Base-by-base conservation (phyloP, 1,140 invertebrate genomes). In the Zaprionus inermis region DNA sequence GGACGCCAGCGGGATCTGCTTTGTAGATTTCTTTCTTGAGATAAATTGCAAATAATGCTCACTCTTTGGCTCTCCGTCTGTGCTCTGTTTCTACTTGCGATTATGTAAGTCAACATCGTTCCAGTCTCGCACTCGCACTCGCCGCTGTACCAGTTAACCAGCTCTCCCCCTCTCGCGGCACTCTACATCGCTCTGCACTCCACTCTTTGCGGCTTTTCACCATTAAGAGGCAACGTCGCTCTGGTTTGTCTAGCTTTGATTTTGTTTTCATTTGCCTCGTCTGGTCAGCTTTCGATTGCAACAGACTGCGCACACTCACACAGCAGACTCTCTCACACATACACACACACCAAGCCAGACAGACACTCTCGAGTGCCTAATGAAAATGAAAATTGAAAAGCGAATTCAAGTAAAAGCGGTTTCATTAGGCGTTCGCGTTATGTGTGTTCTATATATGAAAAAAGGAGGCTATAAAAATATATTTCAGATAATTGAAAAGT, bases 81-180 rank as follows among this genome's bases (percentile, higher is more conserved):
- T 41, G 64, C 61, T 79, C 63, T 59, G 68, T 76, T 79, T 76
- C 76, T 79, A 76, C 63, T 63, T 44, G 63, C 54, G 68, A 79
- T 79, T 79, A 79, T 79, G 76, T 79, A 79, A 79, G 72, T 18
- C 59, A 63, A 75, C 72, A 75, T 38, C 59, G 67, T 70, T 73
- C 59, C 59, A 58, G 72, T 59, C 38, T 44, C 70, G 24, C 57
- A 72, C 54, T 44, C 44, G 34, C 69, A 72, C 54, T 44, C 44
- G 34, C 69, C 44, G 34, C 69, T 58, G 41, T 52, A 22, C 46
- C 49, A 71, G 55, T 46, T 44, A 44, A 44, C 30, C 30, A 56
- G 34, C n/a, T 36, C 36, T n/a, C 51, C 63, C 54, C 49, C 51
- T 41, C 66, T 28, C 69, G 44, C 59, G n/a, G n/a, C 38, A 7